These are phyloP conservation scores for Periophthalmus modestus DNA, from an alignment of 2,113 vertebrate species.

Conservation along the genomic window DNA sequence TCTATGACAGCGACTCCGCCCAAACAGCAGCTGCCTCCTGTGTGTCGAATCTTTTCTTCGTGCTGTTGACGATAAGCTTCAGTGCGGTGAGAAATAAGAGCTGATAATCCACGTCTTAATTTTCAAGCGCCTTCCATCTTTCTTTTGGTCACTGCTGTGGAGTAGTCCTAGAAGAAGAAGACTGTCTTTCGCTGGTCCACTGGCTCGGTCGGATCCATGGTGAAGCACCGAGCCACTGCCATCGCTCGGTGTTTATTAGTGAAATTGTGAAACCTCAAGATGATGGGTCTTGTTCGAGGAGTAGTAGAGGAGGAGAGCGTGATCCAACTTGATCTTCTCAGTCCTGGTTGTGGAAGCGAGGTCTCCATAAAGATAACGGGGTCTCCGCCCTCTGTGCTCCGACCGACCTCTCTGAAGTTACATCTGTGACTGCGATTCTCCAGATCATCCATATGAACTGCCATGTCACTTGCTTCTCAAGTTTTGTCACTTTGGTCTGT, in stretches of 20 bases:
- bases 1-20: not conserved
- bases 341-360: not conserved
- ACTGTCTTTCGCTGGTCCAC: not conserved
- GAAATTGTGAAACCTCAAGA: slow-evolving; percentile 11
- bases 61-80: not conserved
- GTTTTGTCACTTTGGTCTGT: not conserved
- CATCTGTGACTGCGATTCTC: slow-evolving; percentile 2
- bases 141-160: not conserved
- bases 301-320: not conserved
- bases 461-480: not conserved
- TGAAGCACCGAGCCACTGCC: not conserved
- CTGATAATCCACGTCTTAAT: not conserved
- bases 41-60: not conserved
- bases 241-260: slow-evolving; percentile 3
- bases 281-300: not conserved
- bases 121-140: too few species aligned
- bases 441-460: not conserved
- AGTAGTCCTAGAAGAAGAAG: slow-evolving; percentile 21
- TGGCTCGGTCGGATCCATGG: not conserved
- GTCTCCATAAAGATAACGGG: not conserved
- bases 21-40: not conserved
- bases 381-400: not conserved
- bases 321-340: slow-evolving; percentile 10
- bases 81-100: not conserved
- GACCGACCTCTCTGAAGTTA: not conserved